Percentiles rank a stretch among this genome's conserved stretches.
These are phyloP conservation scores for Pandemis corylana DNA, from an alignment of 2,888 invertebrate genomes.

Conservation along the genomic window DNA sequence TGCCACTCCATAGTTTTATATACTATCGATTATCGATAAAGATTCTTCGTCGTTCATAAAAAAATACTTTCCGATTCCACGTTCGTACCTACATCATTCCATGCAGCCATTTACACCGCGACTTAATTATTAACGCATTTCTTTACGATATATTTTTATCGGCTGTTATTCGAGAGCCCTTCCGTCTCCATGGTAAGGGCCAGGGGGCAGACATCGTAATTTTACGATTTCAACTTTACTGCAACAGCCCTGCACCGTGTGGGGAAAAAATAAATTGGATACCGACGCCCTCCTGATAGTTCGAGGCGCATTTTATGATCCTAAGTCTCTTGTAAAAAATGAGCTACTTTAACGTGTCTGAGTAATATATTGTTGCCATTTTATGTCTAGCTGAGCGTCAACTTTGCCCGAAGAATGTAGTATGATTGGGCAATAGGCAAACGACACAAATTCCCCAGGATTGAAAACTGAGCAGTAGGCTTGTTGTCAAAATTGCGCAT, in stretches of 20 bases:
- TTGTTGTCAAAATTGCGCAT: too few species aligned
- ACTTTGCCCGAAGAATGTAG: not conserved
- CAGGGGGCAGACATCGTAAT: conserved; percentile 76
- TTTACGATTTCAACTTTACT: conserved; percentile 79
- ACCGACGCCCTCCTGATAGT: conserved; percentile 71
- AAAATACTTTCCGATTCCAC: not conserved
- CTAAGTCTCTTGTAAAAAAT: conserved; percentile 39
- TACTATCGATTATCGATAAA: too few species aligned
- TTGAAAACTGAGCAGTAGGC: too few species aligned
- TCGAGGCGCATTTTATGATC: conserved; percentile 66
- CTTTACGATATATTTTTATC: conserved; percentile 31
- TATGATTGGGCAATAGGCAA: not conserved
- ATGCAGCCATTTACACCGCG: not conserved
- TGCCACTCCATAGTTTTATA: too few species aligned
- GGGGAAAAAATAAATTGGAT: conserved; percentile 84
- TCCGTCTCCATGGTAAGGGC: conserved; percentile 61
- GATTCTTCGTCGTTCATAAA: not conserved
- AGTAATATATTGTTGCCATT: conserved; percentile 12
- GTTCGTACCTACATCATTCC: not conserved
- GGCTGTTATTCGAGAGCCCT: conserved; percentile 43
- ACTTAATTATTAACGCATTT: conserved; percentile 5
- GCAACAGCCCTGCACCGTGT: conserved; percentile 74
- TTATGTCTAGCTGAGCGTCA: not conserved
- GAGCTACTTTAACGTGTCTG: conserved; percentile 21
- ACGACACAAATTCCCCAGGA: not conserved